These are phyloP conservation scores for Trematomus bernacchii DNA, from an alignment of 2,797 vertebrate genomes.

Conservation along the genomic window DNA sequence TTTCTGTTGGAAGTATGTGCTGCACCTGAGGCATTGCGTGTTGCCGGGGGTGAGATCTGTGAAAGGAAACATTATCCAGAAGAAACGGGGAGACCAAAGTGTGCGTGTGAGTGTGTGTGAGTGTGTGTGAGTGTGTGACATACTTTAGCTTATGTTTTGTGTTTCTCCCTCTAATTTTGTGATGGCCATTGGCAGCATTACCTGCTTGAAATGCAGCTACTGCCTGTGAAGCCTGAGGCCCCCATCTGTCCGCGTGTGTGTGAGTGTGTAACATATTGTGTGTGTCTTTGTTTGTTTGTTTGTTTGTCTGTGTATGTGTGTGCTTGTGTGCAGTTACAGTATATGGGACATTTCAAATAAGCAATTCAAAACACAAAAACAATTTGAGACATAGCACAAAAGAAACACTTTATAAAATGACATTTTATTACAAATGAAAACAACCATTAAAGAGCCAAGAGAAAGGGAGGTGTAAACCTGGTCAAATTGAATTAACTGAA, in stretches of 20 bases:
- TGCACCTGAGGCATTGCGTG: slow-evolving; percentile 33
- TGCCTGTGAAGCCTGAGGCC: slow-evolving; percentile 62
- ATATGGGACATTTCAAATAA: too few relatives aligned
- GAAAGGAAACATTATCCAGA: slow-evolving; percentile 37
- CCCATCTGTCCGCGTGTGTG: slow-evolving; percentile 36
- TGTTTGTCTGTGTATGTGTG: too few relatives aligned
- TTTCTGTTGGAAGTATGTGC: background rate
- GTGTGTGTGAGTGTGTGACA: slow-evolving; percentile 8
- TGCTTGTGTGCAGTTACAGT: too few relatives aligned
- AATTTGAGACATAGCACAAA: too few relatives aligned
- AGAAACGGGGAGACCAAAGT: slow-evolving; percentile 3
- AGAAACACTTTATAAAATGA: too few relatives aligned
- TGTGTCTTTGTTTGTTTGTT: slow-evolving; percentile 8
- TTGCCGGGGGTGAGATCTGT: slow-evolving; percentile 19
- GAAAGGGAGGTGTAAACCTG: too few relatives aligned
- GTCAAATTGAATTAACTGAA: too few relatives aligned
- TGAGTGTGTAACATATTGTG: background rate
- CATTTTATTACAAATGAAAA: too few relatives aligned
- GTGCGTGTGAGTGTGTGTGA: background rate
- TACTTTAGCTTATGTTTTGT: slow-evolving; percentile 32
- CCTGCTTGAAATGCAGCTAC: slow-evolving; percentile 71
- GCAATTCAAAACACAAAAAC: too few relatives aligned
- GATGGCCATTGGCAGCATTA: slow-evolving; percentile 51
- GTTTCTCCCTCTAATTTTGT: slow-evolving; percentile 11
- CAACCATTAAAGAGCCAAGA: too few relatives aligned